Percentiles rank a stretch among this genome's conserved stretches.
These are phyloP conservation scores for Plutella xylostella DNA, from an alignment of 2,888 invertebrate genomes.

Conservation along the genomic window DNA sequence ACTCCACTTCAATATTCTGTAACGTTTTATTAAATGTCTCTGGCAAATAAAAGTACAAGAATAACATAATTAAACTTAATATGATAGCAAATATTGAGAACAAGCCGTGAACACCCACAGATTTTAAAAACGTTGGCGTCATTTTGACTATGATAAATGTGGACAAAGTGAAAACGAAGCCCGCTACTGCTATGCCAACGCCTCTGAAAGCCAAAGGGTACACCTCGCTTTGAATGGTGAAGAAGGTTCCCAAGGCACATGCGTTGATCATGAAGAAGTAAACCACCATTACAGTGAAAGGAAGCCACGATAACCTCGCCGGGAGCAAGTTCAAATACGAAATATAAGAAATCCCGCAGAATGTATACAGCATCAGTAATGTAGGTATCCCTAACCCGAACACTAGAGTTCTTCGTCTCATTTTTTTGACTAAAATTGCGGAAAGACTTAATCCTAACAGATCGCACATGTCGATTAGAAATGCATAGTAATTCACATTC, in stretches of 20 bases:
- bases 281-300: not conserved
- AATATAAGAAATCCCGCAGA: not conserved
- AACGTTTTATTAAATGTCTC: not conserved
- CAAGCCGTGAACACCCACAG: not conserved
- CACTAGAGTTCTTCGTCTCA: not conserved
- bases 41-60: not conserved
- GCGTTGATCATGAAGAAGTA: not conserved
- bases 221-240: not conserved
- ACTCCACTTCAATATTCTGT: constrained; percentile 4
- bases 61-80: not conserved
- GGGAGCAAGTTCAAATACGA: not conserved
- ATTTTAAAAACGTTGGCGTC: not conserved
- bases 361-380: not conserved
- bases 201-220: not conserved
- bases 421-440: not conserved
- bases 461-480: not conserved
- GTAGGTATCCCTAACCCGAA: not conserved
- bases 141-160: not conserved
- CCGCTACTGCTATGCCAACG: not conserved
- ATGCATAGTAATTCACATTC: not conserved
- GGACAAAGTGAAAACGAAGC: not conserved
- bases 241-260: no score
- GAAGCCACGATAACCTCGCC: not conserved
- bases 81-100: not conserved
- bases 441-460: not conserved